These are phyloP conservation scores for Dinomys branickii DNA, from an alignment of 2,113 vertebrate species.

Conservation along the genomic window DNA sequence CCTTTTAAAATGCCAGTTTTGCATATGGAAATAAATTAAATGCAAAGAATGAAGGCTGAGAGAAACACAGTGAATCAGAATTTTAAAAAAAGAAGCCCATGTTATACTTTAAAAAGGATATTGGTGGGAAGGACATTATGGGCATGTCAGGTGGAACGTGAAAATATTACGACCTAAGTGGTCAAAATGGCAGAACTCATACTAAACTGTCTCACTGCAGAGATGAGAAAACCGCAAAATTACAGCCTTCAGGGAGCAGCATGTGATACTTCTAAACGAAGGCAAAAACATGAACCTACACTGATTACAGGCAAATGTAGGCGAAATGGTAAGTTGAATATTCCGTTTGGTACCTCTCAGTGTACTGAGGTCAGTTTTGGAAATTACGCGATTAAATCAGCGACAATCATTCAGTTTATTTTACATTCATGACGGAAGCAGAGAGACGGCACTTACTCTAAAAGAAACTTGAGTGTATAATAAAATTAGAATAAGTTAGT, in stretches of 20 bases:
- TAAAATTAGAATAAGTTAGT: not conserved
- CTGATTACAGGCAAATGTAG: not conserved
- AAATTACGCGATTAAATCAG: not conserved
- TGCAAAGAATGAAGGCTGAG: not conserved
- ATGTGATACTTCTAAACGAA: not conserved
- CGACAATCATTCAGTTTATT: not conserved
- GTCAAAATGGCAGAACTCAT: not conserved
- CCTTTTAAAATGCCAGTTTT: not conserved
- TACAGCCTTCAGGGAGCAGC: not conserved
- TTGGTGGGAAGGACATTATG: not conserved
- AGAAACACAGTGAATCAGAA: not conserved
- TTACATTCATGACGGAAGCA: not conserved
- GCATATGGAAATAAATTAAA: not conserved
- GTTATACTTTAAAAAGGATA: not conserved
- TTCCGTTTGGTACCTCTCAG: not conserved
- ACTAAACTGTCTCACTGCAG: conserved; percentile 35
- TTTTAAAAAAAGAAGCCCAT: not conserved
- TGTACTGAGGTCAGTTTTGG: not conserved
- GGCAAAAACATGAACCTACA: not conserved
- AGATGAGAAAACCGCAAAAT: not conserved
- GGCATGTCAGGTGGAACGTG: not conserved
- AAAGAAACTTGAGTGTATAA: not conserved
- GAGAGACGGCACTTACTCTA: not conserved
- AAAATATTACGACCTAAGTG: not conserved
- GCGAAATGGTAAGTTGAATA: conserved; percentile 24